Base-by-base conservation (phyloP, 37 sponge, comb jelly and placozoan genomes). In the Eunapius fragilis region DNA sequence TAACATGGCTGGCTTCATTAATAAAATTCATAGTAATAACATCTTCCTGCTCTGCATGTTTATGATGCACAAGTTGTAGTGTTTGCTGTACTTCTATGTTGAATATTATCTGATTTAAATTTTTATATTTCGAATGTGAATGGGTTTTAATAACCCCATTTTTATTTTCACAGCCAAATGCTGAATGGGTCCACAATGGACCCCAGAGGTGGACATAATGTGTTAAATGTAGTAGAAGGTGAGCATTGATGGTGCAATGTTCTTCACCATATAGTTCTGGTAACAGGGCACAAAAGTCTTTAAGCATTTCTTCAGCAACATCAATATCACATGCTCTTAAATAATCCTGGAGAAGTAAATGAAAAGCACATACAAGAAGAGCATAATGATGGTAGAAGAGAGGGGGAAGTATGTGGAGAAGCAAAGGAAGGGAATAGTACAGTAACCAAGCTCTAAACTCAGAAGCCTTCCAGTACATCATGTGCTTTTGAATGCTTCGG, bases 151-250 rank as follows among this genome's bases (percentile, higher is more conserved):
- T 33, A 27, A 38, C 35, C 10, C 87, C 87, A 79, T 79, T 80
- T 2, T 74, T 67, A 38, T 67, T 69, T 41, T 87, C 87, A 73
- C 80, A 87, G 35, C 58, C 74, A 87, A 87, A 87, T 26, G 87
- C 69, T 22, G 87, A 87, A n/a, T 87, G 87, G 2, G 87, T 87
- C 87, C 87, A 87, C 9, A 80, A 47, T 25, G 87, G 81, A 31
- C 87, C 87, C 47, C 47, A 45, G n/a, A 87, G 76, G 11, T 75
- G 72, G 31, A 87, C 87, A 80, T 76, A 87, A 19, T 87, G 38
- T 28, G 81, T 5, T 5, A 87, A 25, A 74, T 87, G 87, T 31
- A 30, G 25, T 35, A 87, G 68, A 25, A 80, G 37, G 48, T 87
- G 87, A 24, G 80, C 81, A 80, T 80, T 87, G 67, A 50, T 27